Evolutionary conservation across 1,140 invertebrate species (phyloP).

Genomic region (Drosophila lini): DNA sequence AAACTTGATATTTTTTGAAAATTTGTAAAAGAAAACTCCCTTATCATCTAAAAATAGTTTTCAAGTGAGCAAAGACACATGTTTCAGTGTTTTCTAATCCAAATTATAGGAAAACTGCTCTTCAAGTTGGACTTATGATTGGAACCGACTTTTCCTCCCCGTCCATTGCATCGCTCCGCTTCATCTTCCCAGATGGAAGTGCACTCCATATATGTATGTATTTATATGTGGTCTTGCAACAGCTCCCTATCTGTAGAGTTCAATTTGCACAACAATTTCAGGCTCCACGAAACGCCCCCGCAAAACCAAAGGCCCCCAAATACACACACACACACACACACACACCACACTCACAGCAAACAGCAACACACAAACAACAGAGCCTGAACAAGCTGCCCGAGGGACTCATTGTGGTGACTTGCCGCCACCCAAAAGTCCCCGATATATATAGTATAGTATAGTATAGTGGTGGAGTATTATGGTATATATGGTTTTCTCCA

Average conservation of each 20-base stretch:
- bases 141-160: not conserved
- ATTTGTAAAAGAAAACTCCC: not conserved
- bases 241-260: conserved; percentile 23
- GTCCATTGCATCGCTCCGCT: not conserved
- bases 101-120: not conserved
- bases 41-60: conserved; percentile 4
- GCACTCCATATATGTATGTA: not conserved
- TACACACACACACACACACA: not conserved
- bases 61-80: conserved; percentile 6
- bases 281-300: conserved; percentile 41
- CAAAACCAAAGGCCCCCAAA: conserved; percentile 34
- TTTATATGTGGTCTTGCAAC: conserved; percentile 18
- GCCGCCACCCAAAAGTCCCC: not conserved
- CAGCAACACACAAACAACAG: conserved; percentile 14
- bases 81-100: not conserved
- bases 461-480: not conserved
- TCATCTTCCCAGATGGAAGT: not conserved
- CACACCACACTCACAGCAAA: not conserved
- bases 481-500: conserved; percentile 1
- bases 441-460: not conserved
- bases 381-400: conserved; percentile 23
- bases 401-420: conserved; percentile 41
- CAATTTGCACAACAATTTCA: conserved; percentile 39
- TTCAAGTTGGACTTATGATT: conserved; percentile 1
- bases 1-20: conserved; percentile 4